A percentile compares a stretch with the other conserved stretches of the same genome.
Evolutionary conservation across 2,797 vertebrate species (phyloP).

Genomic region (Clamator glandarius): DNA sequence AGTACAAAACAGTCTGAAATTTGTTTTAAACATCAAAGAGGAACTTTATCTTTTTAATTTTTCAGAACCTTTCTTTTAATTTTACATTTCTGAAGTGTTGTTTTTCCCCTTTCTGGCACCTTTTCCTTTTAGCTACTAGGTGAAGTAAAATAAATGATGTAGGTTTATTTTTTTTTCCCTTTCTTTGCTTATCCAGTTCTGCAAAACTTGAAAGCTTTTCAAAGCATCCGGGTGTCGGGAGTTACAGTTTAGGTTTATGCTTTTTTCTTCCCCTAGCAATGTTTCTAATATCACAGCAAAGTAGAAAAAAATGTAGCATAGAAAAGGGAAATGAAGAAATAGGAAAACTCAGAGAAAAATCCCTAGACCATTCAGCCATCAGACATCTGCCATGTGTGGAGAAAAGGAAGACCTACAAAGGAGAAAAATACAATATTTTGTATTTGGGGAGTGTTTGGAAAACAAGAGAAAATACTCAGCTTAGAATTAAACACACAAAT

Average conservation of each 20-base stretch:
- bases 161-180: conserved; percentile 48
- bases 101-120: conserved; percentile 6
- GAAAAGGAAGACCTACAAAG: neutral
- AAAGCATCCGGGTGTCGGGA: conserved; percentile 33
- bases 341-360: conserved; percentile 20
- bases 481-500: neutral
- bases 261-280: conserved; percentile 16
- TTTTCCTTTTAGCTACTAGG: conserved; percentile 42
- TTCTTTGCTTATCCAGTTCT: conserved; percentile 51
- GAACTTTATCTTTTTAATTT: conserved; percentile 41
- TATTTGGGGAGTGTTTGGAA: neutral
- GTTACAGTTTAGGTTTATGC: conserved; percentile 39
- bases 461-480: neutral
- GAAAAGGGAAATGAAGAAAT: conserved; percentile 38
- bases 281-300: conserved; percentile 47
- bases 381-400: neutral
- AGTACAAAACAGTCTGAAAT: neutral
- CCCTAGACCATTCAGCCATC: neutral
- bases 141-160: conserved; percentile 53
- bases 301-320: neutral
- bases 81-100: conserved; percentile 11
- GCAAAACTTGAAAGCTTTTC: conserved; percentile 64
- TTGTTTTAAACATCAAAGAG: conserved; percentile 18
- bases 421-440: neutral
- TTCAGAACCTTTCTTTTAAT: conserved; percentile 43